phyloP scores from a whole-genome alignment of 2,888 invertebrate genomes.

The Eristalinus aeneus region DNA sequence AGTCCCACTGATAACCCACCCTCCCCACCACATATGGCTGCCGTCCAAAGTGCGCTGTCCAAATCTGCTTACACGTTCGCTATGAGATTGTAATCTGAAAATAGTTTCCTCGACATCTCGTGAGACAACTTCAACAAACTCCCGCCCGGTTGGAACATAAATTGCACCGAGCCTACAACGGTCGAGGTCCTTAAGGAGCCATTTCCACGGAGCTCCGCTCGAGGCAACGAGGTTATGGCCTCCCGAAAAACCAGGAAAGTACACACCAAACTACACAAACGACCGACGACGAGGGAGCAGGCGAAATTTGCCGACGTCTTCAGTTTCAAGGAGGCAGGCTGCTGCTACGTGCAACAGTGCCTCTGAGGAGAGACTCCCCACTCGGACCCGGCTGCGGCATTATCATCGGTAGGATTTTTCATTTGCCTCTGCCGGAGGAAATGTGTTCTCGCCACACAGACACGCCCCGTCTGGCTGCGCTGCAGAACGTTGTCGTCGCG shows the following conservation, averaged over 20 bases:
- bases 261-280: neutral
- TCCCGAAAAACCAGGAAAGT: conserved; percentile 39
- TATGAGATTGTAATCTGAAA: conserved; percentile 63
- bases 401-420: conserved; percentile 61
- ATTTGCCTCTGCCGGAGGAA: conserved; percentile 51
- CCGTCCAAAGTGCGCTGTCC: conserved; percentile 11
- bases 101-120: conserved; percentile 61
- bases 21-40: neutral
- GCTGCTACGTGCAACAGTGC: conserved; percentile 63
- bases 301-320: conserved; percentile 61
- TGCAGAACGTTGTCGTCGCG: conserved; percentile 39
- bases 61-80: conserved; percentile 66
- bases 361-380: conserved; percentile 24
- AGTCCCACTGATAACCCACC: conserved; percentile 26
- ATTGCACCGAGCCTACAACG: conserved; percentile 54
- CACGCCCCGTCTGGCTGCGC: conserved; percentile 53
- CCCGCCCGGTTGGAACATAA: conserved; percentile 4
- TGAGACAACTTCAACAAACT: conserved; percentile 66
- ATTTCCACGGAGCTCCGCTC: conserved; percentile 32
- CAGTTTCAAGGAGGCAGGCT: conserved; percentile 38
- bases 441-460: conserved; percentile 32
- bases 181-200: conserved; percentile 50
- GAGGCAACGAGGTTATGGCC: conserved; percentile 64
- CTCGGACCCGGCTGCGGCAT: conserved; percentile 43
- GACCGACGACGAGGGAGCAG: neutral